phyloP scores from a whole-genome alignment of 2,113 vertebrate genomes.

The Capreolus pygargus region DNA sequence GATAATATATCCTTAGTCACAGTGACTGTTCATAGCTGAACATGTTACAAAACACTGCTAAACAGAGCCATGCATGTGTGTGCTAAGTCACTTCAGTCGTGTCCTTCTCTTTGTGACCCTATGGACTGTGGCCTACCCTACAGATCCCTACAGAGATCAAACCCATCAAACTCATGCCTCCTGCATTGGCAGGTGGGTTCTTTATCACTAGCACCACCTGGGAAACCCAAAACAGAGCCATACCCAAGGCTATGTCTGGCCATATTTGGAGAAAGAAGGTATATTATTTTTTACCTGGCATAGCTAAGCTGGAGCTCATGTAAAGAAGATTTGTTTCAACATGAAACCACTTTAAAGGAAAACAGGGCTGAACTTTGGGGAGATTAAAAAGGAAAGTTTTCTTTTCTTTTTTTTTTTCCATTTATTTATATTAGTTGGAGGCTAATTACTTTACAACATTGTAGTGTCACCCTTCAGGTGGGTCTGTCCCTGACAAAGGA shows the following conservation, averaged over 20 bases:
- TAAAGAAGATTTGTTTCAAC: not conserved
- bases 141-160: not conserved
- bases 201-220: not conserved
- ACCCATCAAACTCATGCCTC: not conserved
- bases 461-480: not conserved
- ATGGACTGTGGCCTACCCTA: not conserved
- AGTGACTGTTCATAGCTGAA: not conserved
- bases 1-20: not conserved
- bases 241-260: not conserved
- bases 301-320: not conserved
- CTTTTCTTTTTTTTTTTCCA: not conserved
- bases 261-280: not conserved
- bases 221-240: not conserved
- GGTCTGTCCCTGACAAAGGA: no score
- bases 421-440: no score
- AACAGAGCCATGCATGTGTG: not conserved
- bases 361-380: not conserved
- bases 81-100: not conserved
- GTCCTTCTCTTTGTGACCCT: not conserved
- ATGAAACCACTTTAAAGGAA: not conserved
- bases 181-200: not conserved
- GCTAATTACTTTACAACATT: no score
- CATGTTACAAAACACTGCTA: not conserved
- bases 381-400: not conserved
- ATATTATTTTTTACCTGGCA: not conserved